Evolutionary conservation across 1,140 invertebrate genomes (phyloP), one percentile per base, ranked within the genome.

Genomic region (Drosophila kepulauana): DNA sequence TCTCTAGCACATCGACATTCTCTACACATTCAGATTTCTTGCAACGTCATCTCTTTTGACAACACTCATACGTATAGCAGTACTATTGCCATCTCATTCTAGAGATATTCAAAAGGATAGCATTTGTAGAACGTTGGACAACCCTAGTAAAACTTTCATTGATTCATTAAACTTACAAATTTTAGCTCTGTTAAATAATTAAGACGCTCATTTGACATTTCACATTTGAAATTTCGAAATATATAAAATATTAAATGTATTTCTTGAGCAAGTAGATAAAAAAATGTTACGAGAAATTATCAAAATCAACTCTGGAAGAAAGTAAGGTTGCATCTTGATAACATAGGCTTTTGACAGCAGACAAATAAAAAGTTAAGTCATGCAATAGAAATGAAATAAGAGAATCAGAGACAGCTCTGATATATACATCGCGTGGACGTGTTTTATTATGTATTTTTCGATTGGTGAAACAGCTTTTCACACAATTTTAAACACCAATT

Each of bases 401-500:
- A 59, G 6, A 59, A 61, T 61, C 61, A 56, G 13, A 68, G 70
- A 5, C 41, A 75, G 73, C 84, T 45, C 49, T 81, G 84, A 68
- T 45, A 81, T 58, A 67, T 64, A 33, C 16, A 62, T 88, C 74
- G 41, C 3, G 10, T 51, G 54, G 51, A 57, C 61, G 74, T 69
- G 77, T 80, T 77, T 80, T 80, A 75, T 89, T 78, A 89, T 78
- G 70, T 88, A 89, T 81, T 80, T 88, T 84, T 84, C 69, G 64
- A 89, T 76, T 84, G 84, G 85, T 78, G 81, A 25, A 77, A 52
- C 78, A 89, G 58, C 69, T 71, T 71, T 75, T 84, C 81, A 88
- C 84, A 88, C 84, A 84, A 84, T 89, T 88, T 89, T 88, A 76
- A 89, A 87, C 84, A 88, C 85, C 84, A 75, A 68, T 66, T 79